These are phyloP conservation scores for Nothocercus nigrocapillus DNA, from an alignment of 2,113 vertebrate species.

Conservation along the genomic window DNA sequence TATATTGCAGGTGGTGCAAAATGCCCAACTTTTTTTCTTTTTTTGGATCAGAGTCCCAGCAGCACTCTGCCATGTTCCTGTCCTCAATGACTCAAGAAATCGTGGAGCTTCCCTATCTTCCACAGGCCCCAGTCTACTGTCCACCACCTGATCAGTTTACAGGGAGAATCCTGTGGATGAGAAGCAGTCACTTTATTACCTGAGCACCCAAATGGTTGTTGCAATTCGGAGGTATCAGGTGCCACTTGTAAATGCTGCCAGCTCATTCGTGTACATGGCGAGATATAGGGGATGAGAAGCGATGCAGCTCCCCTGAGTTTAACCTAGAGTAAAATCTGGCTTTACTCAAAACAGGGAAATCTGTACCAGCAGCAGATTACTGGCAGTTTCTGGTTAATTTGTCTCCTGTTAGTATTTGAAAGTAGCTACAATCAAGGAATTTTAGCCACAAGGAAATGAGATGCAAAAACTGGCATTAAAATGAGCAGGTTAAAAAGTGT, in stretches of 20 bases:
- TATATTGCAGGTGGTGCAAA: constrained; percentile 34
- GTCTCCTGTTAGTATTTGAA: background rate
- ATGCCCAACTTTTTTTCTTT: background rate
- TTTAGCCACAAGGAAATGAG: background rate
- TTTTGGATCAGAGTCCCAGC: background rate
- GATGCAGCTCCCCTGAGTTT: background rate
- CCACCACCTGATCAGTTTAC: accelerated
- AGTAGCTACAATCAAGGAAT: background rate
- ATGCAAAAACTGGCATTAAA: background rate
- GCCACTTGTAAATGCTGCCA: background rate
- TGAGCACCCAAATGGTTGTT: background rate
- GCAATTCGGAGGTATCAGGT: background rate
- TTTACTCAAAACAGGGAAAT: background rate
- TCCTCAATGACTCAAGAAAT: background rate
- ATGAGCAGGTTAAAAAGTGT: background rate
- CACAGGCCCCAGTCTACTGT: background rate
- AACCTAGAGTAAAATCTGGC: background rate
- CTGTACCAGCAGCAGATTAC: background rate
- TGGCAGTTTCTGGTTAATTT: background rate
- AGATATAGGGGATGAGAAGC: background rate
- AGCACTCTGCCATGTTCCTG: background rate
- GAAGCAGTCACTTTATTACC: background rate
- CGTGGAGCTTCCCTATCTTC: background rate
- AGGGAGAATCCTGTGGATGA: background rate
- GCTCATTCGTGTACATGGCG: background rate